These are phyloP conservation scores for Lagopus leucura DNA, from an alignment of 2,113 vertebrate species.

Conservation along the genomic window DNA sequence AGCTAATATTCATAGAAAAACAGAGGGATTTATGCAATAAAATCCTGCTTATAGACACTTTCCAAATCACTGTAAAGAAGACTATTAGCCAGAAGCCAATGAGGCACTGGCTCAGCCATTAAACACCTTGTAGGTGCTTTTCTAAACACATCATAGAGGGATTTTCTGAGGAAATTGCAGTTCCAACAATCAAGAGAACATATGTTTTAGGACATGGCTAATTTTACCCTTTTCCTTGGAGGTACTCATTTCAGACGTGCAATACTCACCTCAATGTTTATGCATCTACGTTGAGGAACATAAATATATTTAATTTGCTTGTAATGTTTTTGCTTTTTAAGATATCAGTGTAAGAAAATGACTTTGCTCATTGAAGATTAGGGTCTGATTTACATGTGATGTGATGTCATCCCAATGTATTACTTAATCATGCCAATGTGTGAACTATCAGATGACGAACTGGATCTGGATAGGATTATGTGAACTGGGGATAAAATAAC, in stretches of 20 bases:
- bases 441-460: background rate
- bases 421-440: background rate
- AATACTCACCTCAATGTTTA: background rate
- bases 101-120: conserved; percentile 36
- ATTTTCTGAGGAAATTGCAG: background rate
- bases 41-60: conserved; percentile 17
- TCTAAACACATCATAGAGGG: background rate
- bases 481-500: background rate
- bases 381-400: background rate
- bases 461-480: background rate
- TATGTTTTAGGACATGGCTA: background rate
- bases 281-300: background rate
- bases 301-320: background rate
- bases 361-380: background rate
- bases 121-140: conserved; percentile 3
- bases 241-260: background rate
- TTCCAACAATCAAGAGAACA: background rate
- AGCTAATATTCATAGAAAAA: conserved; percentile 31
- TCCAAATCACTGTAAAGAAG: conserved; percentile 8
- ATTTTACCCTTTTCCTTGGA: background rate
- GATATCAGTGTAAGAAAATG: background rate
- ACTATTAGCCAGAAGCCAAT: conserved; percentile 24
- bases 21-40: conserved; percentile 39
- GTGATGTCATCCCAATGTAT: background rate
- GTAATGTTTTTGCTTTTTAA: background rate